Evolutionary conservation across 2,113 vertebrate species (phyloP), one percentile per base, ranked within the genome.

Genomic region (Aepyceros melampus): DNA sequence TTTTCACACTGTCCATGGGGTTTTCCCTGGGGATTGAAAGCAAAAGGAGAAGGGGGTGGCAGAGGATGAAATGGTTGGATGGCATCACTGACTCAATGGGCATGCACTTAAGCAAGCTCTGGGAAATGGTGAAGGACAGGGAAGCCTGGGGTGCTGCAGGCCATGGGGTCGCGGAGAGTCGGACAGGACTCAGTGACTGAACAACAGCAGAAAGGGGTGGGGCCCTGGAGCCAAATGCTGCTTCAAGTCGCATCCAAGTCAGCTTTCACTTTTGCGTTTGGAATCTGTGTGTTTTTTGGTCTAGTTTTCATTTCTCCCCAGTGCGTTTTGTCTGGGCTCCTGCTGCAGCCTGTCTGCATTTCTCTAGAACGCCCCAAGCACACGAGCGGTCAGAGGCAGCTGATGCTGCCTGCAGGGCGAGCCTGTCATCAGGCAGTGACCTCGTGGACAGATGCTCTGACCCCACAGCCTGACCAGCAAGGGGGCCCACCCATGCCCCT

Each of bases 231-330:
- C 6, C 3, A 25, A 45, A 36, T 4, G n/a, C 11, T 3, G 14
- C n/a, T 1, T 7, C 2, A 9, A 29, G 13, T 4, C 6, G 2
- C 11, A 2, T 10, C 29, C 53, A 23, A 31, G 15, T 8, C 16
- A 1, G 3, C 31, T 25, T 40, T 64, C 23, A 0, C 64, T 43
- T 31, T 25, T 11, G 76, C 21, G 4, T 82, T 53, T 27, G 53
- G 40, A 21, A 7, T 10, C 0, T 3, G 2, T 21, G 0, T 6
- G 12, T 25, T 9, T 74, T 85, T 14, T 11, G 3, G 29, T 58
- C 23, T 33, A 6, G 15, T 55, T n/a, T 33, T 27, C 47, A 40
- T 81, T 74, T 51, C 33, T 17, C 19, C 64, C 13, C 49, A 15
- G 31, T 19, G 62, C 62, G 3, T 76, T 71, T 79, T 29, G 36